Evolutionary conservation across 1,140 invertebrate genomes (phyloP), one percentile per base, ranked within the genome.

Genomic region (Hylaeus volcanicus): DNA sequence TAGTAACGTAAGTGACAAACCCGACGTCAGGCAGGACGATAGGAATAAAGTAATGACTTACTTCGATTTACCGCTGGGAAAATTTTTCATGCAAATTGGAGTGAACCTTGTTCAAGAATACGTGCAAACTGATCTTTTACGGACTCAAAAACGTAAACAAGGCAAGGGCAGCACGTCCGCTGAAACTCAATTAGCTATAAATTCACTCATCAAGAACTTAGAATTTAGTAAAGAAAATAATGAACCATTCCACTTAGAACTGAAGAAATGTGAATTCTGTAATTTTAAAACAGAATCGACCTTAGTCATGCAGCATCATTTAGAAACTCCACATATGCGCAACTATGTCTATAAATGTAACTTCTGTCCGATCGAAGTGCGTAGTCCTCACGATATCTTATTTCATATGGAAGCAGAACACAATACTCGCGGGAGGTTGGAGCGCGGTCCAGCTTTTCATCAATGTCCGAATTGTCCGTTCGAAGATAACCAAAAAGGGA

Each of bases 381-480:
- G 96, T 74, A 97, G 96, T 90, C 96, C 97, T 11, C 97, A 97
- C 85, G 97, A 98, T 89, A 98, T 99, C 82, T 93, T 98, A 5
- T 97, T 96, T 89, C 98, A 99, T 88, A 98, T 98, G 97, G 96
- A 98, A 88, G 96, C 96, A 0, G 95, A 97, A 87, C 98, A 99
- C 91, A 96, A 96, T 85, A 96, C 97, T 12, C 94, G 96, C 74
- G 97, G 97, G 12, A 95, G 96, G 80, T 92, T 99, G 58, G 97
- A 98, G 86, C 95, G 97, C 74, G 97, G 97, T 9, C 96, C 97
- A 53, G 96, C 97, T 0, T 97, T 97, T 90, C 98, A 98, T 93
- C 97, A 98, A 88, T 99, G 98, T 92, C 96, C 97, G 0, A 97
- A 98, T 89, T 99, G 98, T 94, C 96, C 97, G 1, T 99, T 98